Percentiles rank a stretch among this genome's conserved stretches.
These are phyloP conservation scores for Strix occidentalis DNA, from an alignment of 2,797 vertebrate species.

Conservation along the genomic window DNA sequence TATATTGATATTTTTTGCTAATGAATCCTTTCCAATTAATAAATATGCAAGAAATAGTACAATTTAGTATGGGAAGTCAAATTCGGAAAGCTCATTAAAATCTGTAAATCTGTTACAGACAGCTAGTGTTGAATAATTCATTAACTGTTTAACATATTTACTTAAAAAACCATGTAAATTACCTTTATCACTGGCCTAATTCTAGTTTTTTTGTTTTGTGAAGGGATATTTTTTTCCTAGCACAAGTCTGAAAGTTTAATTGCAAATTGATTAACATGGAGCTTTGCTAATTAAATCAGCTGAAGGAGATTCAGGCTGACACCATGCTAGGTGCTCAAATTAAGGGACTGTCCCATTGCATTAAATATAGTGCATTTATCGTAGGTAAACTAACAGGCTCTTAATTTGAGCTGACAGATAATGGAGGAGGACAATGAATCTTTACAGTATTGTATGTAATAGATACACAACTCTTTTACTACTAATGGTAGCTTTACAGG, in stretches of 20 bases:
- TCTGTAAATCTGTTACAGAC: slow-evolving; percentile 38
- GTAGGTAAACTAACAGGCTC: slow-evolving; percentile 48
- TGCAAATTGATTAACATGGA: slow-evolving; percentile 68
- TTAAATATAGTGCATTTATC: slow-evolving; percentile 69
- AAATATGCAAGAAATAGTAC: slow-evolving; percentile 36
- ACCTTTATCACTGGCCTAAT: slow-evolving; percentile 51
- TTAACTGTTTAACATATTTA: slow-evolving; percentile 49
- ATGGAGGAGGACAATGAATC: slow-evolving; percentile 43
- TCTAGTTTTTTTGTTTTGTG: slow-evolving; percentile 53
- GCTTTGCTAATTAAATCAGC: slow-evolving; percentile 73
- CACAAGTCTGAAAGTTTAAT: slow-evolving; percentile 61
- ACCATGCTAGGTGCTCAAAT: slow-evolving; percentile 55
- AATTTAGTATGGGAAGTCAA: slow-evolving; percentile 46
- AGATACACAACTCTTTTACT: not conserved
- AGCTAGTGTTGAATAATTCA: slow-evolving; percentile 67
- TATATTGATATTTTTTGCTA: slow-evolving; percentile 20
- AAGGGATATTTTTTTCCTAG: slow-evolving; percentile 9
- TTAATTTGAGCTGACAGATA: slow-evolving; percentile 60
- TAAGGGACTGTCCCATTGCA: slow-evolving; percentile 67
- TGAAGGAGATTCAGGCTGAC: slow-evolving; percentile 68
- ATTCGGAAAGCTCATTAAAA: slow-evolving; percentile 68
- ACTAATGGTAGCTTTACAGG: not conserved
- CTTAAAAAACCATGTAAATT: slow-evolving; percentile 44
- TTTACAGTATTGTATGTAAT: not conserved
- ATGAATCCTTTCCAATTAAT: slow-evolving; percentile 45